A percentile compares a stretch with the other conserved stretches of the same genome.
phyloP scores from a whole-genome alignment of 1,140 invertebrate genomes.

The Bursaphelenchus mucronatus region DNA sequence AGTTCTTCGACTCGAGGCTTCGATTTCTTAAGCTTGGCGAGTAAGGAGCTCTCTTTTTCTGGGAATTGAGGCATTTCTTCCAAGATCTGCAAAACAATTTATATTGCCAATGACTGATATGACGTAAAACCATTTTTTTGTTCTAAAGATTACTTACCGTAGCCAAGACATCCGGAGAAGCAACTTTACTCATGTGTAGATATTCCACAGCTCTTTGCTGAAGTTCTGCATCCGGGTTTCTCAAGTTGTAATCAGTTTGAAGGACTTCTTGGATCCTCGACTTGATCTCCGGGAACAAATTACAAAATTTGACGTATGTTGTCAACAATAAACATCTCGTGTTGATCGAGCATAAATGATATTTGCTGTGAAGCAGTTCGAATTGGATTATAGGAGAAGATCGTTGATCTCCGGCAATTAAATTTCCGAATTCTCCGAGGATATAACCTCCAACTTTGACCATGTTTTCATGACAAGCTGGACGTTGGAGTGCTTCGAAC shows the following conservation, averaged over 20 bases:
- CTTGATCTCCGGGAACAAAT: conserved; percentile 98
- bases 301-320: conserved; percentile 98
- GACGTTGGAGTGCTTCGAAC: conserved; percentile 76
- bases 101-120: too few species aligned
- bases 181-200: conserved; percentile 88
- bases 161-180: conserved; percentile 84
- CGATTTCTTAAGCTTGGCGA: conserved; percentile 90
- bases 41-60: conserved; percentile 92
- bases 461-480: conserved; percentile 98
- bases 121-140: conserved; percentile 4
- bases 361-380: conserved; percentile 64
- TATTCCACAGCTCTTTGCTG: conserved; percentile 98
- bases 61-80: conserved; percentile 99
- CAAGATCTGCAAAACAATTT: conserved; percentile 69
- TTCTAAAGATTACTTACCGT: conserved; percentile 64
- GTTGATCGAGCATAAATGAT: conserved; percentile 92
- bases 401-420: conserved; percentile 95
- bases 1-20: conserved; percentile 67
- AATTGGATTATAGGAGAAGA: conserved; percentile 66
- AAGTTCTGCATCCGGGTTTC: conserved; percentile 93
- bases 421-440: conserved; percentile 97
- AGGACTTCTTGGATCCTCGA: conserved; percentile 92
- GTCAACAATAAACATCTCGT: conserved; percentile 91
- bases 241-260: conserved; percentile 86
- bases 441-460: conserved; percentile 99